phyloP scores from a whole-genome alignment of 2,888 invertebrate genomes.

The Sipha maydis region DNA sequence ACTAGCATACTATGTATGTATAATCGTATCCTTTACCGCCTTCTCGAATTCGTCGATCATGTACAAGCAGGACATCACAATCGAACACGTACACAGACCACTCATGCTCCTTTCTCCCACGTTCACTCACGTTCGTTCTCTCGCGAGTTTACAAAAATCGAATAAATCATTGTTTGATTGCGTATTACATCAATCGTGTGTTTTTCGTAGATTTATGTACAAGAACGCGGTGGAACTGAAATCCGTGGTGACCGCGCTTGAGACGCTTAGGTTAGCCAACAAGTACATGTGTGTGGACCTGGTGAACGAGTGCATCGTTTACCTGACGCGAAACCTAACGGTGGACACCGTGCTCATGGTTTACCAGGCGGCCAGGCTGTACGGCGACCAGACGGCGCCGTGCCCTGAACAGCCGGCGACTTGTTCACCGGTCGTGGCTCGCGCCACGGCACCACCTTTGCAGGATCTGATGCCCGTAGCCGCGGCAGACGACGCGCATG shows the following conservation, averaged over 20 bases:
- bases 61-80: too few species aligned
- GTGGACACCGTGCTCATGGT: slow-evolving; percentile 76
- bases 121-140: too few species aligned
- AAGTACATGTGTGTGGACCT: slow-evolving; percentile 79
- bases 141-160: too few species aligned
- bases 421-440: slow-evolving; percentile 16
- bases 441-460: slow-evolving; percentile 39
- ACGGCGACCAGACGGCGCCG: slow-evolving; percentile 64
- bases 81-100: too few species aligned
- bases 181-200: neutral
- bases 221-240: slow-evolving; percentile 74
- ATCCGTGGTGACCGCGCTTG: slow-evolving; percentile 75
- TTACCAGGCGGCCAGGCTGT: slow-evolving; percentile 69
- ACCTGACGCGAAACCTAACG: slow-evolving; percentile 75
- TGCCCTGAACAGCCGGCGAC: slow-evolving; percentile 42
- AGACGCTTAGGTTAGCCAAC: slow-evolving; percentile 79
- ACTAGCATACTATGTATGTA: too few species aligned
- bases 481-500: slow-evolving; percentile 44
- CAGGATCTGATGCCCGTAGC: slow-evolving; percentile 42
- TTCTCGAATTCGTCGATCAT: too few species aligned
- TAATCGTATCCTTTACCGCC: too few species aligned
- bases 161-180: too few species aligned
- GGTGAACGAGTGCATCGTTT: slow-evolving; percentile 76
- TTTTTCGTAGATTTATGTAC: slow-evolving; percentile 72
- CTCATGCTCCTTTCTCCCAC: too few species aligned